These are phyloP conservation scores for Arctopsyche grandis DNA, from an alignment of 1,140 invertebrate species.

Conservation along the genomic window DNA sequence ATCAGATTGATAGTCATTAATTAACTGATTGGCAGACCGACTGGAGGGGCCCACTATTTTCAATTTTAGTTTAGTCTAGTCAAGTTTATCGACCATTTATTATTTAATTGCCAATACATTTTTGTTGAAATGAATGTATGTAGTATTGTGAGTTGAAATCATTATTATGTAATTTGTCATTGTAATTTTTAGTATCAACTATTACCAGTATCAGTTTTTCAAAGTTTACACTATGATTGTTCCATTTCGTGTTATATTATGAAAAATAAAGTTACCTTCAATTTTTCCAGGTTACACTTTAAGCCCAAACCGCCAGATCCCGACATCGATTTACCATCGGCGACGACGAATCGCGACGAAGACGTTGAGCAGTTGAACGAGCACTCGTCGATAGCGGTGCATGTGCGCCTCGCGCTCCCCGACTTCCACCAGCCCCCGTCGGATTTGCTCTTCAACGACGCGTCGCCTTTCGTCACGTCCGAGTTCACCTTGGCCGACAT, in stretches of 20 bases:
- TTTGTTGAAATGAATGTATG: background rate
- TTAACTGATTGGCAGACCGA: too few species aligned
- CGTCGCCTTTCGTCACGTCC: conserved; percentile 63
- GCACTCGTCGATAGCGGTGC: conserved; percentile 69
- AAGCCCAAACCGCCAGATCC: conserved; percentile 74
- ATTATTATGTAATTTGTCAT: too few species aligned
- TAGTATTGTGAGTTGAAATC: too few species aligned
- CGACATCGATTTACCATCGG: conserved; percentile 11
- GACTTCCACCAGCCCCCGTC: conserved; percentile 55
- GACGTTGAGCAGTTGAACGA: conserved; percentile 62
- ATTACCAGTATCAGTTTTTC: too few species aligned
- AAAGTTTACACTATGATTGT: too few species aligned
- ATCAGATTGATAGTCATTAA: too few species aligned
- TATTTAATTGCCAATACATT: background rate
- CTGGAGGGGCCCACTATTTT: too few species aligned
- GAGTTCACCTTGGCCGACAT: conserved; percentile 64
- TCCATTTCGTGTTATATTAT: background rate
- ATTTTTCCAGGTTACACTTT: conserved; percentile 74
- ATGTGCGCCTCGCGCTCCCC: conserved; percentile 62
- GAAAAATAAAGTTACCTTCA: too few species aligned
- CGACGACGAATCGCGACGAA: conserved; percentile 57
- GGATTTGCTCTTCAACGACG: conserved; percentile 60
- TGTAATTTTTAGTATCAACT: background rate
- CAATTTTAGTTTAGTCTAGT: too few species aligned
- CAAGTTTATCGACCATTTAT: too few species aligned